Evolutionary conservation across 2,888 invertebrate species (phyloP).

Genomic region (Pachliopta kotzebuea): DNA sequence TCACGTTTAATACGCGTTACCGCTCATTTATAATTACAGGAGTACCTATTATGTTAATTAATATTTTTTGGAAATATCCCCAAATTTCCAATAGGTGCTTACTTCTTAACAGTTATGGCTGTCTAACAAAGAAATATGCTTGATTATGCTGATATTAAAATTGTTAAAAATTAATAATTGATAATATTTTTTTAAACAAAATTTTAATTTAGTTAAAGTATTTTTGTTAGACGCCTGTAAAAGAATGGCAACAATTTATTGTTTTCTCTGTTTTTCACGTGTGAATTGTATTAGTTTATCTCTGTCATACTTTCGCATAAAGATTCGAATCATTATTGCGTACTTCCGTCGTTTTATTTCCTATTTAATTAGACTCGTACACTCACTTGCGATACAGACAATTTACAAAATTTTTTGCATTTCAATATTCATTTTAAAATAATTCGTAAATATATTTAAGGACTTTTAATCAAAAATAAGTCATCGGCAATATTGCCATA

Average conservation of each 20-base stretch:
- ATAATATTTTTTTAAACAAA: neutral
- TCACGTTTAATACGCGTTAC: neutral
- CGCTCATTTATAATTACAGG: no score
- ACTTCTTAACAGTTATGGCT: no score
- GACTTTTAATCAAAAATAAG: constrained; percentile 33
- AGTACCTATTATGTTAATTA: neutral
- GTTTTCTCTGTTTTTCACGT: neutral
- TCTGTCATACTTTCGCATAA: constrained; percentile 13
- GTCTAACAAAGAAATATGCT: no score
- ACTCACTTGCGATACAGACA: constrained; percentile 42
- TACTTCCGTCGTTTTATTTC: constrained; percentile 66
- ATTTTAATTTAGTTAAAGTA: neutral
- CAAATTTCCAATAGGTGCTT: no score
- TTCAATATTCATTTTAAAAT: constrained; percentile 51
- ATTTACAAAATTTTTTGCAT: constrained; percentile 38
- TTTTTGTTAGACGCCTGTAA: no score
- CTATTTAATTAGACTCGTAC: constrained; percentile 52
- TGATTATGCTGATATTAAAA: no score
- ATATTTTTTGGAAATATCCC: no score
- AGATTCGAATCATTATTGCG: constrained; percentile 42
- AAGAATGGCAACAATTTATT: neutral
- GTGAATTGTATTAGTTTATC: neutral
- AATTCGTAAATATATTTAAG: constrained; percentile 43
- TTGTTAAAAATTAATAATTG: no score
- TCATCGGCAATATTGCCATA: constrained; percentile 34